A percentile compares a stretch with the other conserved stretches of the same genome.
These are phyloP conservation scores for Eira barbara DNA, from an alignment of 2,113 vertebrate genomes.

Conservation along the genomic window DNA sequence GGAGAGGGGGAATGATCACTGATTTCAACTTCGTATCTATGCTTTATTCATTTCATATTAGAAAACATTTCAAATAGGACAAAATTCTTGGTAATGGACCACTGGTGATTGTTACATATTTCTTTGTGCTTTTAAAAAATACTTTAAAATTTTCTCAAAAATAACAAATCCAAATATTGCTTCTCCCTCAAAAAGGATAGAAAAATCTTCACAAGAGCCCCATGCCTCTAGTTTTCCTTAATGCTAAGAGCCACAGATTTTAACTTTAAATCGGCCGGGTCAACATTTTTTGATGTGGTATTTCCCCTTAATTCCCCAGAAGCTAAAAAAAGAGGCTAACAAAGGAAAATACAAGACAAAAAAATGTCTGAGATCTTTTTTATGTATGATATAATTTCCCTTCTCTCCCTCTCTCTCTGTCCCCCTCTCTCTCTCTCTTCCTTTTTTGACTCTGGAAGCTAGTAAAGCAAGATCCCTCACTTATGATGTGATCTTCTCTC, in stretches of 20 bases:
- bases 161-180: not conserved
- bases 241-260: conserved; percentile 2
- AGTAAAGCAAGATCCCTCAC: conserved; percentile 8
- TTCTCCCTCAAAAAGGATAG: not conserved
- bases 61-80: not conserved
- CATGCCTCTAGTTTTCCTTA: not conserved
- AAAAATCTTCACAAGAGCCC: not conserved
- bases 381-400: not conserved
- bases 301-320: not conserved
- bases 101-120: not conserved
- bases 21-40: not conserved
- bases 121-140: not conserved
- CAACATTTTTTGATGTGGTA: not conserved
- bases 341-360: not conserved
- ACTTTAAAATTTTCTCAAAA: conserved; percentile 8
- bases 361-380: not conserved
- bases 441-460: not conserved
- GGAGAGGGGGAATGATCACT: not conserved
- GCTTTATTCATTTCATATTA: not conserved
- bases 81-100: not conserved
- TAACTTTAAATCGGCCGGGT: conserved; percentile 17
- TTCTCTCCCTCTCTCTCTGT: not conserved
- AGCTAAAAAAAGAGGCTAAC: not conserved
- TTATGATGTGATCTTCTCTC: not conserved
- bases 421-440: too few species aligned